Percentiles rank a stretch among this genome's conserved stretches.
These are phyloP conservation scores for Cherax destructor DNA, from an alignment of 1,140 invertebrate species.

Conservation along the genomic window DNA sequence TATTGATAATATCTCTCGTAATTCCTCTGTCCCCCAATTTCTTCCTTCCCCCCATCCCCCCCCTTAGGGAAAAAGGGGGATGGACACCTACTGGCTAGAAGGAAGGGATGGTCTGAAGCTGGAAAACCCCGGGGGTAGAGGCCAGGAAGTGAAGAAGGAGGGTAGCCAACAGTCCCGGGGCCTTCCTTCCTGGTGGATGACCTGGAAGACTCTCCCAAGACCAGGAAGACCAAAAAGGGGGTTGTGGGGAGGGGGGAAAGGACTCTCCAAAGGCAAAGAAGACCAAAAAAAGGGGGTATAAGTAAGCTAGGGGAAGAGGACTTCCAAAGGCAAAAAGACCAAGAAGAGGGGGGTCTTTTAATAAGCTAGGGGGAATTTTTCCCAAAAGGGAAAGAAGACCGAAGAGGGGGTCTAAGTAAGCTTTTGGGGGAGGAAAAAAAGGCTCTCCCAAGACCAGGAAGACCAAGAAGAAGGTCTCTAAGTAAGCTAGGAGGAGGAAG, in stretches of 20 bases:
- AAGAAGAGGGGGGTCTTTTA: too few relatives aligned
- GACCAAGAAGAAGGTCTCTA: background rate
- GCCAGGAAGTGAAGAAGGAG: background rate
- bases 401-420: too few relatives aligned
- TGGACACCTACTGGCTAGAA: constrained; percentile 56
- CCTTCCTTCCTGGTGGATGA: background rate
- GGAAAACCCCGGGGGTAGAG: background rate
- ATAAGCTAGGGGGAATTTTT: too few relatives aligned
- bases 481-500: background rate
- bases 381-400: too few relatives aligned
- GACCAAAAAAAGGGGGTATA: too few relatives aligned
- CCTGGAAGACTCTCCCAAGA: background rate
- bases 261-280: background rate
- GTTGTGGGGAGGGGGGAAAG: background rate
- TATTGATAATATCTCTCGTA: background rate
- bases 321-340: too few relatives aligned
- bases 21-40: background rate
- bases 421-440: too few relatives aligned
- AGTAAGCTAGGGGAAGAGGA: too few relatives aligned
- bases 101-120: constrained; percentile 34
- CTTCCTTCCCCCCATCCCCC: background rate
- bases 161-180: background rate
- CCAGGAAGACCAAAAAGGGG: background rate
- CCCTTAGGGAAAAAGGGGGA: constrained; percentile 47
- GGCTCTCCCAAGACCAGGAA: background rate